Evolutionary conservation across 2,113 vertebrate species (phyloP).

Genomic region (Corvus moneduloides): DNA sequence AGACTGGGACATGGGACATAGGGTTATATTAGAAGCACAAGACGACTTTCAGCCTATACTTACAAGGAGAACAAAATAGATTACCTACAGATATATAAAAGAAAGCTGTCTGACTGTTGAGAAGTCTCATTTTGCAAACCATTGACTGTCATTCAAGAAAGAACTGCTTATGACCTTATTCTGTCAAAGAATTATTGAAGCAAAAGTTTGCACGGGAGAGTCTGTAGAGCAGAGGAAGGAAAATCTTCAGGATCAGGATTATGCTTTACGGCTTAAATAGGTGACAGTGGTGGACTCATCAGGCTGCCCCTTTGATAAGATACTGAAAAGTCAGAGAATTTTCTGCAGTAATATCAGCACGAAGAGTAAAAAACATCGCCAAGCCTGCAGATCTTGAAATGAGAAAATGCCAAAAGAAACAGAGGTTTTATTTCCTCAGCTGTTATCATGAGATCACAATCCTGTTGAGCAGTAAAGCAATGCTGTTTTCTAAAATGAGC

Average conservation of each 20-base stretch:
- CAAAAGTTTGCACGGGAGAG: neutral
- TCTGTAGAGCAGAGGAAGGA: neutral
- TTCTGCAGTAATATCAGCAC: neutral
- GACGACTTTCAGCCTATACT: neutral
- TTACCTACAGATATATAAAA: neutral
- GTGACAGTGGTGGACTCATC: neutral
- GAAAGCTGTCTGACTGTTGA: neutral
- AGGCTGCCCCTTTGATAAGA: neutral
- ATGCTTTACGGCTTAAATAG: neutral
- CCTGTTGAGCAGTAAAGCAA: neutral
- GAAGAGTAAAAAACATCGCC: slow-evolving; percentile 12
- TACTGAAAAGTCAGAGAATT: neutral
- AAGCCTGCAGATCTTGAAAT: slow-evolving; percentile 23
- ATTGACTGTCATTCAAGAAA: neutral
- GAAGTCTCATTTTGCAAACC: neutral
- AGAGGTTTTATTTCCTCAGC: slow-evolving; percentile 44
- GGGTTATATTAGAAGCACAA: neutral
- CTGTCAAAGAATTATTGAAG: neutral
- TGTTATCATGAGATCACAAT: slow-evolving; percentile 19
- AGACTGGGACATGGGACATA: rapidly evolving
- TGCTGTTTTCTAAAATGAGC: neutral
- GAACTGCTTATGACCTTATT: neutral
- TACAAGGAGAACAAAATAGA: neutral
- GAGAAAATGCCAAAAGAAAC: slow-evolving; percentile 44
- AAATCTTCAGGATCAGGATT: neutral